These are phyloP conservation scores for Yoshiicerus persimilis DNA, from an alignment of 1,140 invertebrate species.

Conservation along the genomic window DNA sequence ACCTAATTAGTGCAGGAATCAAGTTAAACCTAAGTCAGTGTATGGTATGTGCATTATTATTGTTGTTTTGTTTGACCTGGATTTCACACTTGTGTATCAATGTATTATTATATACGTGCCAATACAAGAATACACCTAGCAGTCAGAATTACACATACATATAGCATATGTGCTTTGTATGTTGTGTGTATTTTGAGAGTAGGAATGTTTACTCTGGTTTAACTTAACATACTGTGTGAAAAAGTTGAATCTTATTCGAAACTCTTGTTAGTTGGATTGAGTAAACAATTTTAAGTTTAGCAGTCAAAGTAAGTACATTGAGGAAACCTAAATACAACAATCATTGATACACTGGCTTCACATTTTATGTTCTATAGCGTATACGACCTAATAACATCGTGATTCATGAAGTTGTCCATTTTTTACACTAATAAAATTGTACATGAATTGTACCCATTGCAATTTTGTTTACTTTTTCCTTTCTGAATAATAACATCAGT, in stretches of 20 bases:
- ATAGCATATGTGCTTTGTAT: neutral
- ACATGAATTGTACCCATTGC: neutral
- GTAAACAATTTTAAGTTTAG: neutral
- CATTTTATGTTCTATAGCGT: too few species aligned
- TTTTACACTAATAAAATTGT: too few species aligned
- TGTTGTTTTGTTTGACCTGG: constrained; percentile 8
- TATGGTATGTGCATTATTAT: neutral
- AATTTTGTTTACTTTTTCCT: neutral
- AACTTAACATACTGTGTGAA: neutral
- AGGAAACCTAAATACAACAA: neutral
- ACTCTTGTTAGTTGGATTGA: neutral
- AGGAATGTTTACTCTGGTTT: too few species aligned
- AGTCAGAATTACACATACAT: too few species aligned
- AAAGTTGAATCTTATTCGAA: neutral
- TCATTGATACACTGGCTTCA: neutral
- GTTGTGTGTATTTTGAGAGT: too few species aligned
- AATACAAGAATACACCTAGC: neutral
- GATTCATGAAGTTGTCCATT: neutral
- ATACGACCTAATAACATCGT: neutral
- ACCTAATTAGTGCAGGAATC: constrained; percentile 2
- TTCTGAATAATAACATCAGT: too few species aligned
- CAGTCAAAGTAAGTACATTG: neutral
- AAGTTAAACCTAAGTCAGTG: neutral
- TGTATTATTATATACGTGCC: neutral
- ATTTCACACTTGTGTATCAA: constrained; percentile 10